Evolutionary conservation across 2,797 vertebrate species (phyloP), one percentile per base, ranked within the genome.

Genomic region (Strix occidentalis): DNA sequence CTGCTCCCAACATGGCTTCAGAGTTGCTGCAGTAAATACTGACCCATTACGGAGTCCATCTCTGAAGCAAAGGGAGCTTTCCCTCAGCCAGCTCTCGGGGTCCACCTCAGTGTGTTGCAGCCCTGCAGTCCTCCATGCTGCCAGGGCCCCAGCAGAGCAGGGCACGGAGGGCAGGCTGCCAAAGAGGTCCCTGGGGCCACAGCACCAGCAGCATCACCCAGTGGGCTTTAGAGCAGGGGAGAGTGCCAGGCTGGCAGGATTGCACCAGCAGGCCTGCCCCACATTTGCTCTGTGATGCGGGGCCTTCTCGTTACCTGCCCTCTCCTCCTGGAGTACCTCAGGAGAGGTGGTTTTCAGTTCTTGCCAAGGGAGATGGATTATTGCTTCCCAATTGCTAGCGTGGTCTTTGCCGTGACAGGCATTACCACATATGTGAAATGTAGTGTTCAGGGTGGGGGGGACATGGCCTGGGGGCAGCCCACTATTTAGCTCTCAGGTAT

Each of bases 71-170:
- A 82, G 51, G 33, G 24, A 41, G 25, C 31, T 23, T 50, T 71
- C 37, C n/a, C 48, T 29, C 17, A 35, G 23, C n/a, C 2, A 10
- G 28, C 18, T 68, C 18, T 35, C 2, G 3, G 21, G 45, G n/a
- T 9, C 31, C 29, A 16, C 13, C 29, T 29, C 50, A 60, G 35
- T 0, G 0, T 23, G n/a, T 28, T 45, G 51, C 90, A 76, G 58
- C 29, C 68, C 10, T 0, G 0, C 6, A 4, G 16, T 25, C 28
- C 71, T 83, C 76, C 71, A 16, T 0, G 0, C 37, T 21, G 46
- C 46, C 77, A 2, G 4, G 26, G 33, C 33, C 35, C 56, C n/a
- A 11, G 37, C 35, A 29, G 31, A 56, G 46, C 60, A 70, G 58
- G 87, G 21, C 58, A 46, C 79, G 25, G 72, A 58, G 53, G 57